Percentiles rank a stretch among this genome's conserved stretches.
Conservation (phyloP, 92 coral and sea anemone species). For the Nematostella vectensis region DNA sequence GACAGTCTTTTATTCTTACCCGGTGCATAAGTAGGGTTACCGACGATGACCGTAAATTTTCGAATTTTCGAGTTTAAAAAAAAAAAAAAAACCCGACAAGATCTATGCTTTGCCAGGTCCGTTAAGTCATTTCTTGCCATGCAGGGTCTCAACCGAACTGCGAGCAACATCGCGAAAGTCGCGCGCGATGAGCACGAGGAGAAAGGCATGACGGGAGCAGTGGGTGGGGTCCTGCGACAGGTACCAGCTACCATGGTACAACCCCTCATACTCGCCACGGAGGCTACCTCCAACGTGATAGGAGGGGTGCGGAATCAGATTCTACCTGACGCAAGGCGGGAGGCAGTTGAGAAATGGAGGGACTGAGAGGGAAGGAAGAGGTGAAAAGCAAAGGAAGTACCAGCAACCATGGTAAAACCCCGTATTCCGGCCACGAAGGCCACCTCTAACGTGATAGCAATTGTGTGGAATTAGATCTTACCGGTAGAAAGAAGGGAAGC, state of each 20-base stretch:
- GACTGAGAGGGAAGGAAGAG: too few species aligned
- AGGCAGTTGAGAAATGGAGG: slow-evolving; percentile 93
- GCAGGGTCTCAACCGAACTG: slow-evolving; percentile 92
- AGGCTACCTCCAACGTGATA: slow-evolving; percentile 93
- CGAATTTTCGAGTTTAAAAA: too few species aligned
- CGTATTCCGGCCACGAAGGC: slow-evolving; percentile 92
- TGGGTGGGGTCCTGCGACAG: slow-evolving; percentile 94
- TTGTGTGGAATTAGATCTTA: slow-evolving; percentile 85
- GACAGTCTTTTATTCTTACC: too few species aligned
- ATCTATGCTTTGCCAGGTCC: too few species aligned
- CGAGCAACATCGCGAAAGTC: slow-evolving; percentile 83
- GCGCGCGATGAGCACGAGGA: slow-evolving; percentile 97
- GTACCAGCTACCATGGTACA: slow-evolving; percentile 97
- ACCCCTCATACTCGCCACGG: slow-evolving; percentile 92
- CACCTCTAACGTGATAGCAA: slow-evolving; percentile 91
- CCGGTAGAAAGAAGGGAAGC: slow-evolving; percentile 97
- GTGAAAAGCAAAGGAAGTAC: too few species aligned
- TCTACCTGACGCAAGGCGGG: slow-evolving; percentile 93
- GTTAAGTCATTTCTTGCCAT: neutral
- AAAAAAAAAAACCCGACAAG: too few species aligned
- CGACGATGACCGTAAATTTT: too few species aligned
- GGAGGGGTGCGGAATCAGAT: slow-evolving; percentile 99
- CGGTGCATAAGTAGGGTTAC: too few species aligned
- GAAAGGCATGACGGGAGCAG: slow-evolving; percentile 95
- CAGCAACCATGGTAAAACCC: slow-evolving; percentile 98